Percentiles rank a stretch among this genome's conserved stretches.
These are phyloP conservation scores for Gallinago media DNA, from an alignment of 2,113 vertebrate species.

Conservation along the genomic window DNA sequence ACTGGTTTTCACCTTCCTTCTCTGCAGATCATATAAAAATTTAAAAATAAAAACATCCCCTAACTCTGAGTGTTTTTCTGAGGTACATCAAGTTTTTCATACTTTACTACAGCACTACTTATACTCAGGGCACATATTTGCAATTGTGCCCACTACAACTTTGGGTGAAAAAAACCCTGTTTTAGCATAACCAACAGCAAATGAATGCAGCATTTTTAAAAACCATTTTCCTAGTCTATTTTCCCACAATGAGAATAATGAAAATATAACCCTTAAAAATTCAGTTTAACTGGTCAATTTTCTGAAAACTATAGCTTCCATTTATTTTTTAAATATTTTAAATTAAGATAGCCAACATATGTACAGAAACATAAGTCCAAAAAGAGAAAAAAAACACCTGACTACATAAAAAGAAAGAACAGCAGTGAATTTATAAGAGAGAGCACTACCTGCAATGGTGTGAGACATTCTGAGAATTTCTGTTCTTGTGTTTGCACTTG, in stretches of 20 bases:
- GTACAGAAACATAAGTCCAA: background rate
- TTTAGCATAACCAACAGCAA: background rate
- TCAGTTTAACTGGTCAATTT: background rate
- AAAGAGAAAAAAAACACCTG: background rate
- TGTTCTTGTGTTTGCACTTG: background rate
- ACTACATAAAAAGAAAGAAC: background rate
- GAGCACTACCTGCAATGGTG: background rate
- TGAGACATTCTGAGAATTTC: background rate
- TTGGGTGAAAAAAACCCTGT: background rate
- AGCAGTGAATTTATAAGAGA: background rate
- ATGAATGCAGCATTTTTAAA: fast-evolving
- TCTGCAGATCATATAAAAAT: background rate
- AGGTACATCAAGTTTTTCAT: background rate
- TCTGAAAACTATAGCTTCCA: background rate
- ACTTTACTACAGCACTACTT: background rate
- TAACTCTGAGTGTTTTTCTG: background rate
- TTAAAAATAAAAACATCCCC: background rate
- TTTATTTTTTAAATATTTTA: background rate
- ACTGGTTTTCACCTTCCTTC: background rate
- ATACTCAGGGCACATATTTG: background rate
- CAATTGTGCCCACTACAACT: background rate
- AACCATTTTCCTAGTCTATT: background rate
- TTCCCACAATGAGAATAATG: background rate
- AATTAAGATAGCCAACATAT: background rate
- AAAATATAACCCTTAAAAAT: background rate